Conservation (phyloP, 1,140 invertebrate species). For the Piezodorus guildinii region DNA sequence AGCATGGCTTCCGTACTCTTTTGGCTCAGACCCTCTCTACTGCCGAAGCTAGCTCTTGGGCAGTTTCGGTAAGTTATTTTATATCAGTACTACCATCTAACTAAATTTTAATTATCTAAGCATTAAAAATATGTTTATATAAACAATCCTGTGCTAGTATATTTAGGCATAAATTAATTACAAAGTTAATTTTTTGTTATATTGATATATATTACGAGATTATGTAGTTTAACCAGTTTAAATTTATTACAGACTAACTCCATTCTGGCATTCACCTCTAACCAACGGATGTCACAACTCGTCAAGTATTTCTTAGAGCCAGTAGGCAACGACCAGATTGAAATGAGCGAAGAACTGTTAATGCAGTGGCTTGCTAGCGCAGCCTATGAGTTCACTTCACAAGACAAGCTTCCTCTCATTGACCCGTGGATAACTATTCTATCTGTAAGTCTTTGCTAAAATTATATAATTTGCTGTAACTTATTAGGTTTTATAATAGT, state of each 20-base stretch:
- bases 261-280: slow-evolving; percentile 42
- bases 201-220: no score
- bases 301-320: slow-evolving; percentile 48
- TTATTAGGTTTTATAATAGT: no score
- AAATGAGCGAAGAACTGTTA: slow-evolving; percentile 35
- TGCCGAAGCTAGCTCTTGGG: slow-evolving; percentile 60
- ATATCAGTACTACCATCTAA: not conserved
- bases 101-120: slow-evolving; percentile 1
- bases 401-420: slow-evolving; percentile 70
- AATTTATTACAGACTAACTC: slow-evolving; percentile 34
- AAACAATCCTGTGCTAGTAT: not conserved
- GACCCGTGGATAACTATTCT: slow-evolving; percentile 58
- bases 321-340: slow-evolving; percentile 33
- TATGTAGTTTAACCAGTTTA: no score
- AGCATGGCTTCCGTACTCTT: slow-evolving; percentile 71
- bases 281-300: slow-evolving; percentile 39
- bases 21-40: slow-evolving; percentile 71
- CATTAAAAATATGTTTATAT: no score
- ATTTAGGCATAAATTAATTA: no score
- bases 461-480: no score
- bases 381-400: slow-evolving; percentile 74
- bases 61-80: slow-evolving; percentile 32
- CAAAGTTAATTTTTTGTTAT: no score
- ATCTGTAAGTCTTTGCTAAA: slow-evolving; percentile 47
- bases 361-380: slow-evolving; percentile 56